phyloP scores from a whole-genome alignment of 2,888 invertebrate genomes.

The Zele albiditarsus region DNA sequence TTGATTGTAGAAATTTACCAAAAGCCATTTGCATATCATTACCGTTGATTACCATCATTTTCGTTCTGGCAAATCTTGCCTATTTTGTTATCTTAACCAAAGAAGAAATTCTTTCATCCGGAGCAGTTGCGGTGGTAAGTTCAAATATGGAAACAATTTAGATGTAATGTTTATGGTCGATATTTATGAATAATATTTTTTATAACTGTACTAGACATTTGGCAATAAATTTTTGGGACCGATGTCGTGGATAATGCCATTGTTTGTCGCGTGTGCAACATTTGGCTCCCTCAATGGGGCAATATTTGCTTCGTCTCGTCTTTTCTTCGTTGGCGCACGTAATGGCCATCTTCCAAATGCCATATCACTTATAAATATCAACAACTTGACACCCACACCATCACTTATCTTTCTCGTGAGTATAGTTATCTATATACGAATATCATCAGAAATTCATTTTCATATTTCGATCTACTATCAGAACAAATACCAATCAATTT shows the following conservation, averaged over 20 bases:
- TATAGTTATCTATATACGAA: conserved; percentile 45
- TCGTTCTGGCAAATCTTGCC: conserved; percentile 90
- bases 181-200: background rate
- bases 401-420: conserved; percentile 90
- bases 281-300: conserved; percentile 97
- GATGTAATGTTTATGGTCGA: conserved; percentile 8
- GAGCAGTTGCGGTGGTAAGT: conserved; percentile 91
- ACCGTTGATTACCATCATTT: conserved; percentile 91
- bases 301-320: conserved; percentile 92
- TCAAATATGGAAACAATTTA: conserved; percentile 2
- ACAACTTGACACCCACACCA: conserved; percentile 88
- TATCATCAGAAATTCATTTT: too few species aligned
- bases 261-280: conserved; percentile 96
- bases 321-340: conserved; percentile 92
- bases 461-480: too few species aligned
- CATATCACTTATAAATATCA: conserved; percentile 87
- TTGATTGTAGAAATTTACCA: conserved; percentile 85
- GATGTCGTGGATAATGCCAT: conserved; percentile 93
- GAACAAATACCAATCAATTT: too few species aligned
- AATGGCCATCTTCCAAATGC: conserved; percentile 90
- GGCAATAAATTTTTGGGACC: conserved; percentile 89
- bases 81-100: conserved; percentile 91
- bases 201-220: conserved; percentile 78
- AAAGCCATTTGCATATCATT: conserved; percentile 93
- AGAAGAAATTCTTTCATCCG: conserved; percentile 86